Base-by-base conservation (phyloP, 1,140 invertebrate species). In the Leptinotarsa lineolata region DNA sequence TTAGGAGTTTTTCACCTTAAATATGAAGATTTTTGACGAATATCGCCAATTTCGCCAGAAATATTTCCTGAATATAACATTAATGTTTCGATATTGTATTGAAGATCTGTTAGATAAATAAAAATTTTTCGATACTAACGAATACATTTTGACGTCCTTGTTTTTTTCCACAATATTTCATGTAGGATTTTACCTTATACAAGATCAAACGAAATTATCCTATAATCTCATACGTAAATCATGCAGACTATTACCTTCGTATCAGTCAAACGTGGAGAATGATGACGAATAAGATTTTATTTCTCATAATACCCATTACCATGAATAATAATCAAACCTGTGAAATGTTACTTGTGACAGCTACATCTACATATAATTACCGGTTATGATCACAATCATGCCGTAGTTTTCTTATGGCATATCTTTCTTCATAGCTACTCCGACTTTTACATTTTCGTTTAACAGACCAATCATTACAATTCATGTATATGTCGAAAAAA, bases 281-380 rank as follows among this genome's bases (percentile, higher is more conserved):
- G n/a, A 54, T 54, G 48, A 54, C 48, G 15, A 54, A 54, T 54
- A 18, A 54, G 48, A 16, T 18, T 16, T 16, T 54, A 54, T 15
- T 54, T 54, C n/a, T 18, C 48, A 54, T 54, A 54, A 16, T 5
- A 15, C 48, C 48, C 48, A 54, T 54, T 16, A 54, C n/a, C 16
- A 54, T 54, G 48, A 54, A n/a, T n/a, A 54, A 54, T 54, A 15
- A 54, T 54, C 48, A 54, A 15, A 54, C 48, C 15, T 54, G n/a
- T 54, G n/a, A 54, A 54, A 54, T 54, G 48, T 54, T 54, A 54
- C 48, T n/a, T 54, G 15, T 54, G 48, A 54, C 48, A 54, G 48
- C 15, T 54, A 18, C n/a, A 54, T 54, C 15, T 54, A 54, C 48
- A 16, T 54, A 54, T 54, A 54, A 16, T 54, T 18, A 54, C n/a